Evolutionary conservation across 2,797 vertebrate genomes (phyloP).

Genomic region (Lycodopsis pacificus): DNA sequence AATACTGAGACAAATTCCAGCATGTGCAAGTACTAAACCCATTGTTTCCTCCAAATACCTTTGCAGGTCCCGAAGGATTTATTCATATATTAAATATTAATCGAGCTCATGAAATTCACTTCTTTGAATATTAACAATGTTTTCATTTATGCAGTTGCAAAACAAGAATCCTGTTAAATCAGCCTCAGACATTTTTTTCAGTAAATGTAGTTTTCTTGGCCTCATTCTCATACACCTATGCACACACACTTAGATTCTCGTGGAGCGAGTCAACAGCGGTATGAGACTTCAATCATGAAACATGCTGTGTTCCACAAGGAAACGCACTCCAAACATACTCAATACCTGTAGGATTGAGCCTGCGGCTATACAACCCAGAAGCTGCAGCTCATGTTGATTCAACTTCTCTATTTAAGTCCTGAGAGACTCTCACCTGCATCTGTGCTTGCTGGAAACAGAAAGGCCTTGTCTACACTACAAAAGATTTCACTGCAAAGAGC

Average conservation of each 20-base stretch:
- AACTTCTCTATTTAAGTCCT: conserved; percentile 63
- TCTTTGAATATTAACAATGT: conserved; percentile 52
- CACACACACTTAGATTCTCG: conserved; percentile 14
- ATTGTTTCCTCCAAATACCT: conserved; percentile 6
- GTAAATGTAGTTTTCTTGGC: conserved; percentile 15
- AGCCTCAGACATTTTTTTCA: conserved; percentile 30
- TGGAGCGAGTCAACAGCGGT: conserved; percentile 45
- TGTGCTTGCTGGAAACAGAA: conserved; percentile 42
- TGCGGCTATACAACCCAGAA: conserved; percentile 66
- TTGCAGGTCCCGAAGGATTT: conserved; percentile 18
- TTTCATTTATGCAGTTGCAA: not conserved
- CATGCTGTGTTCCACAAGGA: conserved; percentile 58
- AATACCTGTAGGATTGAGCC: conserved; percentile 66
- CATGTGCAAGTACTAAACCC: not conserved
- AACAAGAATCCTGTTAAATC: conserved; percentile 45
- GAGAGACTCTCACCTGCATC: conserved; percentile 63
- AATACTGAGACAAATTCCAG: conserved; percentile 5
- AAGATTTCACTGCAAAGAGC: conserved; percentile 42
- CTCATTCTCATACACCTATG: not conserved
- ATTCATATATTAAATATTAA: conserved; percentile 55
- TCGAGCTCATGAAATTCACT: conserved; percentile 13
- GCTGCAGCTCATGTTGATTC: conserved; percentile 65
- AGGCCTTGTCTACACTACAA: conserved; percentile 61
- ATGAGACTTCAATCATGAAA: conserved; percentile 63
- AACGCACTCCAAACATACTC: conserved; percentile 36